Percentiles rank a stretch among this genome's conserved stretches.
These are phyloP conservation scores for Leptopilina drosophilae DNA, from an alignment of 2,888 invertebrate species.

Conservation along the genomic window DNA sequence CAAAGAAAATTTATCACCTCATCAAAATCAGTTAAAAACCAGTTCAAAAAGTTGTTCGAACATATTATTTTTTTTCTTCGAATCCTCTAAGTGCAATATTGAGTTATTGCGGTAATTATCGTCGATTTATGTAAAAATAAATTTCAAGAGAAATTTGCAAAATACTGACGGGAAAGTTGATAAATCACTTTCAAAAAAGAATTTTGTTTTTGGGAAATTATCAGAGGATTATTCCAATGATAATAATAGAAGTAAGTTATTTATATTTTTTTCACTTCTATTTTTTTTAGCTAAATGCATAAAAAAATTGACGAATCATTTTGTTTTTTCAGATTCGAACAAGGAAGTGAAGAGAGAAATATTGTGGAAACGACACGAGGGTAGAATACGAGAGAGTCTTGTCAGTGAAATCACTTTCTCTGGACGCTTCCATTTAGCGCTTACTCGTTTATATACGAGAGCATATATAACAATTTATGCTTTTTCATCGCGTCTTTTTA, in stretches of 20 bases:
- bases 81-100: conserved; percentile 3
- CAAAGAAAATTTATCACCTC: conserved; percentile 12
- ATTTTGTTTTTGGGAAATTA: not conserved
- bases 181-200: not conserved
- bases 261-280: no score
- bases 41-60: not conserved
- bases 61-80: not conserved
- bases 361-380: not conserved
- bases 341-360: conserved; percentile 22
- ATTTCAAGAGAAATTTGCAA: not conserved
- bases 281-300: no score
- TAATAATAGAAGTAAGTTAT: no score
- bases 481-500: not conserved
- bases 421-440: conserved; percentile 36
- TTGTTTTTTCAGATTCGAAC: not conserved
- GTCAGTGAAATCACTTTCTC: conserved; percentile 34
- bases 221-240: no score
- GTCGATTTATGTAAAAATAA: not conserved
- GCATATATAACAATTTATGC: conserved; percentile 11
- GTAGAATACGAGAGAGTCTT: conserved; percentile 20
- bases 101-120: not conserved
- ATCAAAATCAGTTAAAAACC: not conserved
- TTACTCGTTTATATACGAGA: conserved; percentile 27
- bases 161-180: conserved; percentile 4
- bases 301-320: not conserved